A percentile compares a stretch with the other conserved stretches of the same genome.
phyloP scores from a whole-genome alignment of 2,797 vertebrate species.

The Myripristis jacobus region DNA sequence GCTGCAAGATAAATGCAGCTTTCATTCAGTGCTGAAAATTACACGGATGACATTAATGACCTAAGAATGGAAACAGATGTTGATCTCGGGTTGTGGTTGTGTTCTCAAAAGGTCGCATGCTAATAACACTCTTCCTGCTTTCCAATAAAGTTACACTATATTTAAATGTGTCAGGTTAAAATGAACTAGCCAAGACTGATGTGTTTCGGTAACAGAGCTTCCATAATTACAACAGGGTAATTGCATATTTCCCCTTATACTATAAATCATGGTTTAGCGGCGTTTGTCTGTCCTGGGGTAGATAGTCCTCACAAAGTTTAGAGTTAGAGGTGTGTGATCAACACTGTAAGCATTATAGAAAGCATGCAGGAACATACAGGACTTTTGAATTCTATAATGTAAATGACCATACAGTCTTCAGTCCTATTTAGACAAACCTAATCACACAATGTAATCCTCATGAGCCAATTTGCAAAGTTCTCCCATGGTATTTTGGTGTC shows the following conservation, averaged over 20 bases:
- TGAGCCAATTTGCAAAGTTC: too few relatives aligned
- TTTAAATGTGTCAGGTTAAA: background rate
- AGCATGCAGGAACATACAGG: too few relatives aligned
- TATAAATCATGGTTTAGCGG: too few relatives aligned
- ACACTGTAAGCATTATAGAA: too few relatives aligned
- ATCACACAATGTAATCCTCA: too few relatives aligned
- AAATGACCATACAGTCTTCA: too few relatives aligned
- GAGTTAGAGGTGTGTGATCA: too few relatives aligned
- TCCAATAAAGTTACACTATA: background rate
- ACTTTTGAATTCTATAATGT: too few relatives aligned
- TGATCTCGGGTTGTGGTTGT: background rate
- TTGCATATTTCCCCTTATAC: too few relatives aligned
- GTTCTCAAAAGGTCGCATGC: background rate
- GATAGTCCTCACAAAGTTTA: too few relatives aligned
- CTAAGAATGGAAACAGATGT: constrained; percentile 10
- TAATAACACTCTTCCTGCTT: background rate
- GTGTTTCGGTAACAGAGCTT: background rate
- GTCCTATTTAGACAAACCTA: background rate
- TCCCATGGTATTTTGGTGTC: background rate
- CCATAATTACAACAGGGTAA: background rate
- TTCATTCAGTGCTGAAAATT: background rate
- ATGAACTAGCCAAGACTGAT: background rate
- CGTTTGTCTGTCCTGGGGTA: too few relatives aligned
- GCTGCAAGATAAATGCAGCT: background rate
- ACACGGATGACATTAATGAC: background rate